Evolutionary conservation across 2,113 vertebrate genomes (phyloP).

Genomic region (Otus sunia): DNA sequence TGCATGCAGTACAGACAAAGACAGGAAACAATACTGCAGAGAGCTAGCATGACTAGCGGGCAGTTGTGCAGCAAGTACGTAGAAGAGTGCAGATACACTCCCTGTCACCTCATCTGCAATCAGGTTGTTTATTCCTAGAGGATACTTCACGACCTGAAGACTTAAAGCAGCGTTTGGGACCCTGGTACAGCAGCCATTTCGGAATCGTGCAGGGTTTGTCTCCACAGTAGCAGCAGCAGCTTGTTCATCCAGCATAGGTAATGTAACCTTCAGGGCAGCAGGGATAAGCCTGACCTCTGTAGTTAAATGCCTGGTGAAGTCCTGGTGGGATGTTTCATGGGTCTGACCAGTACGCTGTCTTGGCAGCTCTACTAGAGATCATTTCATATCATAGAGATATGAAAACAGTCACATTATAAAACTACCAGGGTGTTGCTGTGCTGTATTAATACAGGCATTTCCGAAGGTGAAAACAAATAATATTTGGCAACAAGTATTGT

Average conservation of each 20-base stretch:
- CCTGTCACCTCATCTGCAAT: rapidly evolving
- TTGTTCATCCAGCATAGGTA: not conserved
- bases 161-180: not conserved
- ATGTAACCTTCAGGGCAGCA: not conserved
- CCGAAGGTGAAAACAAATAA: not conserved
- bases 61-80: not conserved
- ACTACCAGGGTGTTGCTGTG: not conserved
- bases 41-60: rapidly evolving
- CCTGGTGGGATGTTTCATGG: not conserved
- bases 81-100: not conserved
- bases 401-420: not conserved
- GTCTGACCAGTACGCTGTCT: not conserved
- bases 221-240: not conserved
- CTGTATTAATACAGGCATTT: not conserved
- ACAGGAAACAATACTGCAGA: not conserved
- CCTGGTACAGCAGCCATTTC: not conserved
- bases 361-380: not conserved
- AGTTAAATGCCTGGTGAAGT: not conserved
- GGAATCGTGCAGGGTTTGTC: not conserved
- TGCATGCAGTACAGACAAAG: not conserved
- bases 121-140: not conserved
- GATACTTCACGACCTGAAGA: not conserved
- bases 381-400: not conserved
- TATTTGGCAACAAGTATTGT: not conserved
- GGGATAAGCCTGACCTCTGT: not conserved